These are phyloP conservation scores for Corythaeola cristata DNA, from an alignment of 2,113 vertebrate species.

Conservation along the genomic window DNA sequence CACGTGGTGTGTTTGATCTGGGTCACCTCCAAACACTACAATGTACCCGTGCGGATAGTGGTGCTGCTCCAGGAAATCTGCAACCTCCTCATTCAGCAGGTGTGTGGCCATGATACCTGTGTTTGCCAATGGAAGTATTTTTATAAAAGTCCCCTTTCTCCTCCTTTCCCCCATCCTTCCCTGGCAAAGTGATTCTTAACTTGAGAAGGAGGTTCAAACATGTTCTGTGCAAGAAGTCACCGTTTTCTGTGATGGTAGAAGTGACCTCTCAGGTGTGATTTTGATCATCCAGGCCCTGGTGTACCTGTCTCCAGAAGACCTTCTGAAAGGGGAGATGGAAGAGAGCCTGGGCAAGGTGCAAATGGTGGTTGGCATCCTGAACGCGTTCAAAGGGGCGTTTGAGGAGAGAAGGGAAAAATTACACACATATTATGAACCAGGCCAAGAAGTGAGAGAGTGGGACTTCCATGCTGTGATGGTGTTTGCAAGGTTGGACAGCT, in stretches of 20 bases:
- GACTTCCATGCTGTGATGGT: slow-evolving; percentile 80
- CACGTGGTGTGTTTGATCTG: slow-evolving; percentile 88
- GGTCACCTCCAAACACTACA: slow-evolving; percentile 84
- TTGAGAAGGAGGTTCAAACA: background rate
- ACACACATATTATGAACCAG: slow-evolving; percentile 74
- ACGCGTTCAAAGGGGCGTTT: slow-evolving; percentile 76
- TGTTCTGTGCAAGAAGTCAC: background rate
- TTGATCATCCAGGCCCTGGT: slow-evolving; percentile 73
- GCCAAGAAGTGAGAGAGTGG: slow-evolving; percentile 78
- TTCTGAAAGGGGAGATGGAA: slow-evolving; percentile 85
- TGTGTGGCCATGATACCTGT: background rate
- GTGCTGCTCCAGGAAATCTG: slow-evolving; percentile 89
- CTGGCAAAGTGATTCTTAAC: background rate
- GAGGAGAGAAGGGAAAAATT: slow-evolving; percentile 79
- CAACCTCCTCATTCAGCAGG: slow-evolving; percentile 92
- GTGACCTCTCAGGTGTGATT: background rate
- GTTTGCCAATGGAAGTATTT: background rate
- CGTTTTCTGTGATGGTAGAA: background rate
- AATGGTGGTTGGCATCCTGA: slow-evolving; percentile 74
- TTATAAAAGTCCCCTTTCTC: background rate
- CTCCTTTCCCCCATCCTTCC: background rate
- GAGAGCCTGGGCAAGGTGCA: slow-evolving; percentile 84
- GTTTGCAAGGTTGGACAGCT: slow-evolving; percentile 82
- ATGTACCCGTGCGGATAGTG: slow-evolving; percentile 74
- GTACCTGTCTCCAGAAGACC: slow-evolving; percentile 84